Evolutionary conservation across 2,797 vertebrate genomes (phyloP).

Genomic region (Mionectes olivaceus): DNA sequence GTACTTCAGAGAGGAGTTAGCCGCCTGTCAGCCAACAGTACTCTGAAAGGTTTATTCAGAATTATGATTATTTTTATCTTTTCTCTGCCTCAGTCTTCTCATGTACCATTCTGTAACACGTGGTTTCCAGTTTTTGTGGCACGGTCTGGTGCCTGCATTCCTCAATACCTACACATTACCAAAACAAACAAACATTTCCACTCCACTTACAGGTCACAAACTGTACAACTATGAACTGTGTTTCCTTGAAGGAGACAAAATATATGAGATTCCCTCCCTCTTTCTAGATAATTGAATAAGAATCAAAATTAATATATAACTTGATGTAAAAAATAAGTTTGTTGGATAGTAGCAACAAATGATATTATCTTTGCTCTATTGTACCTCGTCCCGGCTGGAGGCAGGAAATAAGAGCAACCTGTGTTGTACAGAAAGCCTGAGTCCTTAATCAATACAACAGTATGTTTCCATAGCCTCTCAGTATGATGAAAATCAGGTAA

Average conservation of each 20-base stretch:
- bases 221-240: background rate
- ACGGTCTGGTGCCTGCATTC: background rate
- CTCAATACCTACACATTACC: background rate
- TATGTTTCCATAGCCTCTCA: constrained; percentile 10
- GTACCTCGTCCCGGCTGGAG: background rate
- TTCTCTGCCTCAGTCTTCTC: background rate
- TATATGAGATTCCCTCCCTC: background rate
- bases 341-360: background rate
- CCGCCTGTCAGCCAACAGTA: background rate
- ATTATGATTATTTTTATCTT: background rate
- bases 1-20: background rate
- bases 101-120: background rate
- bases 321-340: constrained; percentile 44
- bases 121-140: background rate
- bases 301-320: constrained; percentile 28
- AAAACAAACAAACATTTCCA: background rate
- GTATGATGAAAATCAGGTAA: constrained; percentile 38
- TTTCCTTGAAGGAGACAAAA: background rate
- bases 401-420: background rate
- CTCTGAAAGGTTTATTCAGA: background rate
- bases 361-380: background rate
- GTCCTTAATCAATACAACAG: constrained; percentile 39
- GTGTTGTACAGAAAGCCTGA: constrained; percentile 1
- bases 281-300: constrained; percentile 19
- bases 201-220: background rate